Conservation (phyloP, 2,888 invertebrate genomes). For the Metacarcinus magister region DNA sequence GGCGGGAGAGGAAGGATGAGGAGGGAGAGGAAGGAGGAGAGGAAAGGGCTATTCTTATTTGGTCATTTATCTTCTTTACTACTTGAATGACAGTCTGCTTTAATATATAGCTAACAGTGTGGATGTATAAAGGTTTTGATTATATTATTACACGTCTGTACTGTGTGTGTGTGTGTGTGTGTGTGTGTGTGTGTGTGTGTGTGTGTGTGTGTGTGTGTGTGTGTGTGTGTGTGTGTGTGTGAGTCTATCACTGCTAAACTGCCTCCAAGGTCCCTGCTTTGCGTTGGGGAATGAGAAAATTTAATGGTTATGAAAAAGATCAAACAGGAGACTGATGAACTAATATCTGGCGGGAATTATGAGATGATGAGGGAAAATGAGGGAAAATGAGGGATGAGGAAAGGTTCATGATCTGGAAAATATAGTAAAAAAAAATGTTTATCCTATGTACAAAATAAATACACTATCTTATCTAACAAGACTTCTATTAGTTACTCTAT, state of each 20-base stretch:
- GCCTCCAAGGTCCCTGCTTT: neutral
- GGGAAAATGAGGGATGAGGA: neutral
- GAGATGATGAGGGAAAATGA: neutral
- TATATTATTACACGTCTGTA: no score
- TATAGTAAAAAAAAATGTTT: neutral
- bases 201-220: no score
- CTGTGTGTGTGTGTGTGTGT: no score
- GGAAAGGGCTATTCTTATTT: neutral
- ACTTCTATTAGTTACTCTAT: neutral
- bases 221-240: no score
- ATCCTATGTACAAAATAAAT: no score
- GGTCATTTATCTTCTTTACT: conserved; percentile 37
- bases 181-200: no score
- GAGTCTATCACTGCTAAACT: neutral
- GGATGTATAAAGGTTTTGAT: neutral
- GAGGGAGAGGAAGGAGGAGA: neutral
- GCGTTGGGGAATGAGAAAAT: neutral
- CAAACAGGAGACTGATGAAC: neutral
- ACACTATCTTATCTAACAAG: no score
- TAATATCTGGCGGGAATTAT: neutral
- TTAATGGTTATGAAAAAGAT: neutral
- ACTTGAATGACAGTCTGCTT: neutral
- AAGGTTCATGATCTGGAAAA: neutral
- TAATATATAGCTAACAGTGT: neutral
- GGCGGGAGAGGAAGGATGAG: neutral